Evolutionary conservation across 2,113 vertebrate species (phyloP), one percentile per base, ranked within the genome.

Genomic region (Amphiprion ocellaris): DNA sequence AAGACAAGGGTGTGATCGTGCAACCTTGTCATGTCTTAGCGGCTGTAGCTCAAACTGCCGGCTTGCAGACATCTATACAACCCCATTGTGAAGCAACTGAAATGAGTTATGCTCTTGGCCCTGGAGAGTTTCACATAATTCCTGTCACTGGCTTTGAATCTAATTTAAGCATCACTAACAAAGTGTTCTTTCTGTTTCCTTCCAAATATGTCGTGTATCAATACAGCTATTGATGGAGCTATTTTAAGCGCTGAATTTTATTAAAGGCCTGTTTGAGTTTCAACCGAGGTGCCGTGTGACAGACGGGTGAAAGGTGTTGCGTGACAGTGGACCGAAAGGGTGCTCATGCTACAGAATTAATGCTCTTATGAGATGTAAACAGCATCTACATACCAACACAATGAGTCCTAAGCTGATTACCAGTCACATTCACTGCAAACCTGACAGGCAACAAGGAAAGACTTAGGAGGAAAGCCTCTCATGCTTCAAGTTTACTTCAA

Each of bases 401-500:
- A 37, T 77, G 70, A 81, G 66, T 15, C 69, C 61, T 85, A 91
- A 94, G 88, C 88, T 83, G 84, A 92, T 94, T 90, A 91, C 1
- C 28, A 56, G 81, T 90, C 88, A 83, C 88, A 90, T 77, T 92
- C 46, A 4, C 60, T 21, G 65, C 66, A 76, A 73, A 28, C 50
- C 76, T 81, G 73, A 65, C 69, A 69, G 53, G 69, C 84, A 54
- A 30, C 55, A 12, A 66, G 46, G 24, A 62, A 59, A 69, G 83
- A 46, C 69, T 88, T 85, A 58, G 23, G 26, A 46, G 19, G 17
- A 84, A 79, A 87, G 54, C 62, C 44, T 65, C 54, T 81, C 56
- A 5, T 74, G 66, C 66, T 69, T 77, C 44, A 74, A 54, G 68
- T 53, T 69, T 69, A 63, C 59, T 83, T 84, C 66, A 77, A 66